Conservation (phyloP, 1,140 invertebrate species). For the Ericerus pela region DNA sequence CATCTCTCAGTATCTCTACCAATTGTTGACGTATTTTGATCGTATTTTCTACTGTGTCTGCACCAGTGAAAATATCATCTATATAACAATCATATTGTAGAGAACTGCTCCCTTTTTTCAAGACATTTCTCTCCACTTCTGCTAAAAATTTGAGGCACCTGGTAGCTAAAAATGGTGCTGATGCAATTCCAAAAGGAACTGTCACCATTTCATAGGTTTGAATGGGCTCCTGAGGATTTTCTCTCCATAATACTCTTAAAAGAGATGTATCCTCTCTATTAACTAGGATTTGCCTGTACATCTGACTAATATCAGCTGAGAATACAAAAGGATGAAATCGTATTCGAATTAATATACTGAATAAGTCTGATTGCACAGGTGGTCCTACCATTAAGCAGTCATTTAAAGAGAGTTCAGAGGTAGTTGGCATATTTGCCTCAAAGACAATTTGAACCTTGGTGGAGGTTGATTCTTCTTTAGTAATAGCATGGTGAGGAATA, state of each 20-base stretch:
- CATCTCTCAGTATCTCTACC: background rate
- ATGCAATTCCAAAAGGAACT: slow-evolving; percentile 28
- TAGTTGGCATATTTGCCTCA: slow-evolving; percentile 25
- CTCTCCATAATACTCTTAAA: slow-evolving; percentile 24
- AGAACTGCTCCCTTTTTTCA: slow-evolving; percentile 24
- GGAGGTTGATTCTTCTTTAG: slow-evolving; percentile 19
- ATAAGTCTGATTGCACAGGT: slow-evolving; percentile 30
- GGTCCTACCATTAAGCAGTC: slow-evolving; percentile 28
- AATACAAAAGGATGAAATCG: slow-evolving; percentile 24
- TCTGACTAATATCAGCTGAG: slow-evolving; percentile 27
- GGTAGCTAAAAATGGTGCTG: slow-evolving; percentile 28
- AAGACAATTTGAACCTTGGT: slow-evolving; percentile 29
- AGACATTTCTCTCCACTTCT: slow-evolving; percentile 21
- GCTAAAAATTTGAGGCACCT: slow-evolving; percentile 26
- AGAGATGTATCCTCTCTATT: slow-evolving; percentile 19
- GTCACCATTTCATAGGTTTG: slow-evolving; percentile 26
- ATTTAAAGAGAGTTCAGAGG: slow-evolving; percentile 25
- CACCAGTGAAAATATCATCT: slow-evolving; percentile 26
- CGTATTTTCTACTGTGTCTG: background rate
- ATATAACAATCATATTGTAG: slow-evolving; percentile 31
- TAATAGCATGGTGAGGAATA: slow-evolving; percentile 26
- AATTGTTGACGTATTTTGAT: background rate
- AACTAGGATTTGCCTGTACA: slow-evolving; percentile 18
- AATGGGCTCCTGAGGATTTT: slow-evolving; percentile 15
- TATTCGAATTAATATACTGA: slow-evolving; percentile 29